These are phyloP conservation scores for Stratiomys singularior DNA, from an alignment of 2,888 invertebrate genomes.

Conservation along the genomic window DNA sequence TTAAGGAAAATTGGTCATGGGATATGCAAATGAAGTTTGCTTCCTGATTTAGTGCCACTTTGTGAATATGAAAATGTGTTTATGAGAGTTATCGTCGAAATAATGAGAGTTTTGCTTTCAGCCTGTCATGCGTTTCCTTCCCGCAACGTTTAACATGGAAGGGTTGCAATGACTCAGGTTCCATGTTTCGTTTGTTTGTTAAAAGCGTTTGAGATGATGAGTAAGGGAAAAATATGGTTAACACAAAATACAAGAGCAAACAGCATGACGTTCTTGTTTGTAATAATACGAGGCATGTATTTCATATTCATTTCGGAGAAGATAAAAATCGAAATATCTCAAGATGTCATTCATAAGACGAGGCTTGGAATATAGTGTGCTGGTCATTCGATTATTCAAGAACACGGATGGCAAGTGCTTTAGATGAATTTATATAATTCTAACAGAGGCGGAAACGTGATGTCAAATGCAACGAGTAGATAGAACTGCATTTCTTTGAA, in stretches of 20 bases:
- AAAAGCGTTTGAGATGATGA: background rate
- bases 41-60: conserved; percentile 37
- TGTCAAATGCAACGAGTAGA: too few relatives aligned
- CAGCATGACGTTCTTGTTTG: background rate
- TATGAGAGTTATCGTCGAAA: background rate
- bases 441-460: too few relatives aligned
- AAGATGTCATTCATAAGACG: too few relatives aligned
- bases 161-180: conserved; percentile 12
- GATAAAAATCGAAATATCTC: too few relatives aligned
- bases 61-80: conserved; percentile 27
- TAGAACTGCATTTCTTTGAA: too few relatives aligned
- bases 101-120: conserved; percentile 1
- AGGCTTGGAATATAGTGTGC: too few relatives aligned
- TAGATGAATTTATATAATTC: too few relatives aligned
- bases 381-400: too few relatives aligned
- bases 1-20: conserved; percentile 36
- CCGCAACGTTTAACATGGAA: conserved; percentile 4
- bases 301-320: too few relatives aligned
- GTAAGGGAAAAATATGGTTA: background rate
- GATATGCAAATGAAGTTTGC: conserved; percentile 33
- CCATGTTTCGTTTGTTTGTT: background rate
- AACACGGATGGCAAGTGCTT: too few relatives aligned
- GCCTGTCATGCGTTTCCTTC: conserved; percentile 33
- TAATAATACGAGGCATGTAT: background rate
- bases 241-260: background rate